These are phyloP conservation scores for Heptranchias perlo DNA, from an alignment of 2,113 vertebrate species.

Conservation along the genomic window DNA sequence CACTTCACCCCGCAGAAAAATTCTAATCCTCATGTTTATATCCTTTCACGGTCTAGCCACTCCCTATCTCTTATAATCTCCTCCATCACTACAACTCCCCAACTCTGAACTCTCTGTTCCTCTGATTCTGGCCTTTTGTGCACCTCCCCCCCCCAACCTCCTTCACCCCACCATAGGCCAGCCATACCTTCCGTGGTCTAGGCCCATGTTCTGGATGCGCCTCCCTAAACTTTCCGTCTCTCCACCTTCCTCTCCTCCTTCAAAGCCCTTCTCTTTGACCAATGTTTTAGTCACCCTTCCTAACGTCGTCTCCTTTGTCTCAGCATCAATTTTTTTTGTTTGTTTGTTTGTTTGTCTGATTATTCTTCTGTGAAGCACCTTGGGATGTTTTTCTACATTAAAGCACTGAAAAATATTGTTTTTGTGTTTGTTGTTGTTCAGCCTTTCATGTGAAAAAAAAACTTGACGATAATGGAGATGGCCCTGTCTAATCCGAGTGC, in stretches of 20 bases:
- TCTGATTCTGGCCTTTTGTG: background rate
- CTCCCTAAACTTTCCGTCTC: background rate
- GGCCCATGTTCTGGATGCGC: background rate
- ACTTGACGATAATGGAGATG: no score
- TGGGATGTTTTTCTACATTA: no score
- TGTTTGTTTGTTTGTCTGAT: no score
- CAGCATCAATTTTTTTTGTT: background rate
- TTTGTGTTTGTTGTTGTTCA: no score
- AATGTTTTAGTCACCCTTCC: background rate
- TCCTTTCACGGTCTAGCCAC: background rate
- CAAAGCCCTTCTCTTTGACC: background rate
- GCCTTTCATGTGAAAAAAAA: no score
- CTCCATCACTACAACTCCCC: background rate
- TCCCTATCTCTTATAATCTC: background rate
- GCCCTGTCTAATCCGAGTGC: no score
- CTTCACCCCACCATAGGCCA: background rate
- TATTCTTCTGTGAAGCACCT: no score
- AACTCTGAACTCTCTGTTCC: background rate
- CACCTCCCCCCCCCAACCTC: background rate
- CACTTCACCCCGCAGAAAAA: background rate
- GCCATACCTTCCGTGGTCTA: background rate
- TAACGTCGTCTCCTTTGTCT: background rate
- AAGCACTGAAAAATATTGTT: no score
- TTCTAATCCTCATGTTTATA: background rate
- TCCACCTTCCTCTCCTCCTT: background rate